Evolutionary conservation across 2,113 vertebrate genomes (phyloP), one percentile per base, ranked within the genome.

Genomic region (Dicentrarchus labrax): DNA sequence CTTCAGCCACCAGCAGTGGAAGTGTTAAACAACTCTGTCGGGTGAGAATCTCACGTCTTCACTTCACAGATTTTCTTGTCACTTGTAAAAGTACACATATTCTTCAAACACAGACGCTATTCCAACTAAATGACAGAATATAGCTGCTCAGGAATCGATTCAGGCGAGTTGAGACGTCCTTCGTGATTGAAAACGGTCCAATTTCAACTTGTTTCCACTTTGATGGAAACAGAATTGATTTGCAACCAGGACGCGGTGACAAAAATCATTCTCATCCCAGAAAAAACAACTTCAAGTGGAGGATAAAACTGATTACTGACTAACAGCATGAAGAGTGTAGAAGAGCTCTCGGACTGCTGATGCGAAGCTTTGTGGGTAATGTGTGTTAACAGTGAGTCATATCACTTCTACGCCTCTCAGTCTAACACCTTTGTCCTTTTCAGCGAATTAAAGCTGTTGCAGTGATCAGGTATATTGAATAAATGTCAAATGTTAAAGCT

Each of bases 341-440:
- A 82, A n/a, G 53, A 57, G 36, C 51, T 70, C 39, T 16, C 39
- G 22, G 36, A 19, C 1, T 2, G 24, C 64, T 39, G 64, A 69
- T 72, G 59, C 77, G 48, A 45, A 59, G 69, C 24, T 0, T 61
- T 81, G 24, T 72, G 67, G 67, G 61, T 64, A 56, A 72, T 4
- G 11, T 54, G 66, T 36, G 50, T 62, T 48, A 41, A 38, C 72
- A n/a, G 22, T 68, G 64, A 47, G 38, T 76, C 43, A 30, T 51
- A 45, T 64, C 43, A 19, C 56, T 30, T 22, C 54, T 56, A 10
- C 41, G 21, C 4, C 50, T 43, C 15, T 64, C 47, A 41, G 67
- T 24, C 48, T 12, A 41, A 54, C 59, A 41, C 50, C 75, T 16
- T 59, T 43, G 0, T 30, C 8, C 12, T 22, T 59, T 72, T 51